Conservation (phyloP, 2,797 vertebrate genomes). For the Myotis planiceps region DNA sequence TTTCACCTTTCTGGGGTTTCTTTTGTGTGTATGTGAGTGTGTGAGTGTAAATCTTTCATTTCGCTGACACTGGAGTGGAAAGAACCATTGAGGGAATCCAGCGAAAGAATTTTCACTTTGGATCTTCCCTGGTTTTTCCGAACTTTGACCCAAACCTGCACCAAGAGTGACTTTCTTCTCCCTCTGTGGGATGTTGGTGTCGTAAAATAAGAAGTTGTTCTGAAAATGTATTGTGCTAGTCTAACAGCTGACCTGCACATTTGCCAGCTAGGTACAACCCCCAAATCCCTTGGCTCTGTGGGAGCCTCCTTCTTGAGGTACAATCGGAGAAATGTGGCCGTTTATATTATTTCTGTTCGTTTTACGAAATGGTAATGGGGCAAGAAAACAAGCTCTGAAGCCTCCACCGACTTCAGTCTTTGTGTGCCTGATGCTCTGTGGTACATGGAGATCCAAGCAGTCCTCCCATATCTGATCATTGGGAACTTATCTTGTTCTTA, state of each 20-base stretch:
- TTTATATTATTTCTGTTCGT: constrained; percentile 72
- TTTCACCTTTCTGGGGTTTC: constrained; percentile 77
- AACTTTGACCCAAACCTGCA: constrained; percentile 67
- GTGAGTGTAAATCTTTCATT: constrained; percentile 75
- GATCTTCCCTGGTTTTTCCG: constrained; percentile 8
- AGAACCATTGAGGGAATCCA: constrained; percentile 31
- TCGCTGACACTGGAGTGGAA: constrained; percentile 56
- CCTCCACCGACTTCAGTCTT: constrained; percentile 55
- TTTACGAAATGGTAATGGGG: constrained; percentile 56
- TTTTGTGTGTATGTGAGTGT: constrained; percentile 49
- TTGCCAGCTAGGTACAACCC: constrained; percentile 5
- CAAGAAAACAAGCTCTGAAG: constrained; percentile 60
- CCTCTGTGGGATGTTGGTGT: constrained; percentile 41
- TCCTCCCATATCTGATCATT: constrained; percentile 77
- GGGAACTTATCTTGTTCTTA: constrained; percentile 87
- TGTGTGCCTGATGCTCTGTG: constrained; percentile 57
- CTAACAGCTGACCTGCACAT: background rate
- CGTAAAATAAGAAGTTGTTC: constrained; percentile 46
- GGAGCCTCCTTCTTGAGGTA: constrained; percentile 53
- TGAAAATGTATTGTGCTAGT: constrained; percentile 37
- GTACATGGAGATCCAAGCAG: constrained; percentile 40
- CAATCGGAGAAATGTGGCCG: constrained; percentile 58
- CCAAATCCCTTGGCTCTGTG: background rate
- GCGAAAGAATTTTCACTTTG: constrained; percentile 60
- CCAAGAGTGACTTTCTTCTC: constrained; percentile 54